Base-by-base conservation (phyloP, 2,113 vertebrate genomes). In the Calonectris borealis region DNA sequence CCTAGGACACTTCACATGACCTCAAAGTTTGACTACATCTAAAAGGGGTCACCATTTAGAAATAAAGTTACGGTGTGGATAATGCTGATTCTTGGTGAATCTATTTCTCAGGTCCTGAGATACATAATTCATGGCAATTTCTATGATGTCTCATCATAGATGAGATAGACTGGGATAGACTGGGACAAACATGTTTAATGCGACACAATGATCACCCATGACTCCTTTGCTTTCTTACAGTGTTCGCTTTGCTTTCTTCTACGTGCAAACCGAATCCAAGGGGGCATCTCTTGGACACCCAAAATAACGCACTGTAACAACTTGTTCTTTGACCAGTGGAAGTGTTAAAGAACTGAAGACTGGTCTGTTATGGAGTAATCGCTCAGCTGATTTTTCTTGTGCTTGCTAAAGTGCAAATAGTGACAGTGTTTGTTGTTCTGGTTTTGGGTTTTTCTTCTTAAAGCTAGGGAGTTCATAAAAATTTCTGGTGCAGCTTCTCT, bases 1-100 rank as follows among this genome's bases (percentile, higher is more conserved):
- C 12, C 5, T 42, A 16, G 24, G 46, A 60, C 26, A 16, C 8
- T 82, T 87, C 15, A 36, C 7, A 5, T 70, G 70, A 38, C 18
- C 22, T 46, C 26, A 42, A 14, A 48, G 25, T 73, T 34, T 68
- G 26, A 4, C 27, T 32, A 21, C 16, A 19, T 55, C 19, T 36
- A 10, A 55, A 49, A 73, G 10, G 4, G 6, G 7, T 49, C 42
- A 29, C 27, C 7, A 9, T 49, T 73, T 22, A 68, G 13, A 73
- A 38, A 18, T 2, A 1, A 42, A 4, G 5, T 51, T 16, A 26
- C 8, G n/a, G 22, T 8, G 0, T 26, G 16, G 31, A 31, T 26
- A 46, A 52, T 27, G 18, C 34, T 61, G 58, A 20, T 32, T 48
- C 25, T 55, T 18, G 29, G 5, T 72, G 27, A 61, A 25, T 78